A percentile compares a stretch with the other conserved stretches of the same genome.
These are phyloP conservation scores for Sminthurinus aureus DNA, from an alignment of 2,888 invertebrate species.

Conservation along the genomic window DNA sequence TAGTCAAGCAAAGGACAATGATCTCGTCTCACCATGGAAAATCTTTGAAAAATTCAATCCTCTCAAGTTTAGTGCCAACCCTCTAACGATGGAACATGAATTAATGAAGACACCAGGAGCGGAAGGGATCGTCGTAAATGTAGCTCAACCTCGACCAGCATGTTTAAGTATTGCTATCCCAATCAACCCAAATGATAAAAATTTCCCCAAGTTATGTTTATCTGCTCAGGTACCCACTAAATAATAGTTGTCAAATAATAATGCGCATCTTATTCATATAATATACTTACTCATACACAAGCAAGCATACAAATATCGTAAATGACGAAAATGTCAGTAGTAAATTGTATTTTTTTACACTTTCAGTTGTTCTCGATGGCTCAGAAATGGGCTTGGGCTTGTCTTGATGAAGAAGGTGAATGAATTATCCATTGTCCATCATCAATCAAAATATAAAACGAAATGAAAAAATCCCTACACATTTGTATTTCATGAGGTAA, in stretches of 20 bases:
- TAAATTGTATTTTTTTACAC: too few species aligned
- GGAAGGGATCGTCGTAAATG: constrained; percentile 49
- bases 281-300: background rate
- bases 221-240: constrained; percentile 56
- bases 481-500: too few species aligned
- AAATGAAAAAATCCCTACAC: too few species aligned
- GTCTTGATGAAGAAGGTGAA: constrained; percentile 56
- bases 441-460: too few species aligned
- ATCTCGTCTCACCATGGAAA: constrained; percentile 55
- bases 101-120: constrained; percentile 50
- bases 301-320: background rate
- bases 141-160: constrained; percentile 49
- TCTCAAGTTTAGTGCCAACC: constrained; percentile 44
- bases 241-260: too few species aligned
- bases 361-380: constrained; percentile 58
- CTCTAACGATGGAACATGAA: constrained; percentile 50
- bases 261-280: background rate
- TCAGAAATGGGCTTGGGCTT: constrained; percentile 59
- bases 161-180: constrained; percentile 56
- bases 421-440: too few species aligned
- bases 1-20: constrained; percentile 19
- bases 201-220: constrained; percentile 58
- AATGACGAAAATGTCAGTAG: background rate
- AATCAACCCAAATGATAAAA: constrained; percentile 52
- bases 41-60: constrained; percentile 49